phyloP scores from a whole-genome alignment of 1,140 invertebrate genomes.

The Heliconius himera region DNA sequence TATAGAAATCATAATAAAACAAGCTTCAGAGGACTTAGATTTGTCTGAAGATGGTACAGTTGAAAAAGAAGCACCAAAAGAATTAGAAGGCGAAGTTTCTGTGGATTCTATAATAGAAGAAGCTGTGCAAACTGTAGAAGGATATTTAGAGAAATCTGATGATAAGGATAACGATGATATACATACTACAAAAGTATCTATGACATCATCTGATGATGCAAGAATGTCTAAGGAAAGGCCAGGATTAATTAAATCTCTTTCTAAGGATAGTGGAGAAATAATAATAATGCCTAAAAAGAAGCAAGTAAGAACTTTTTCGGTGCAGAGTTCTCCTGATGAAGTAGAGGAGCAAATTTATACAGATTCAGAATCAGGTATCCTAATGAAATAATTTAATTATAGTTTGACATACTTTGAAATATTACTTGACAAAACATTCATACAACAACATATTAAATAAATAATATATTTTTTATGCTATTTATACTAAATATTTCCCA shows the following conservation, averaged over 20 bases:
- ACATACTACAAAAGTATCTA: constrained; percentile 51
- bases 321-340: constrained; percentile 81
- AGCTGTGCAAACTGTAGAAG: constrained; percentile 72
- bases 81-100: constrained; percentile 64
- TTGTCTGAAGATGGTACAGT: constrained; percentile 64
- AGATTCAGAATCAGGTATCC: constrained; percentile 79
- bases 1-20: constrained; percentile 79
- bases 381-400: background rate
- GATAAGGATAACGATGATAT: constrained; percentile 48
- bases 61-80: constrained; percentile 48
- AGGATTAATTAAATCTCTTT: constrained; percentile 69
- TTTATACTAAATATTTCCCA: no score
- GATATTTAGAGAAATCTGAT: constrained; percentile 59
- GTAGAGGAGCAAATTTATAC: constrained; percentile 81
- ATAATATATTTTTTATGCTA: no score
- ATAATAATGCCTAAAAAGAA: constrained; percentile 77
- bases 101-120: constrained; percentile 76
- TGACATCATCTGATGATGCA: constrained; percentile 52
- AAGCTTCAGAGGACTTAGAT: constrained; percentile 75
- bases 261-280: constrained; percentile 74
- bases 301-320: constrained; percentile 75
- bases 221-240: constrained; percentile 64
- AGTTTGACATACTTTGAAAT: background rate
- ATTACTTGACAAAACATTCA: no score
- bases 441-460: no score